Conservation (phyloP, 37 sponge, comb jelly and placozoan genomes). For the Tethya wilhelma region DNA sequence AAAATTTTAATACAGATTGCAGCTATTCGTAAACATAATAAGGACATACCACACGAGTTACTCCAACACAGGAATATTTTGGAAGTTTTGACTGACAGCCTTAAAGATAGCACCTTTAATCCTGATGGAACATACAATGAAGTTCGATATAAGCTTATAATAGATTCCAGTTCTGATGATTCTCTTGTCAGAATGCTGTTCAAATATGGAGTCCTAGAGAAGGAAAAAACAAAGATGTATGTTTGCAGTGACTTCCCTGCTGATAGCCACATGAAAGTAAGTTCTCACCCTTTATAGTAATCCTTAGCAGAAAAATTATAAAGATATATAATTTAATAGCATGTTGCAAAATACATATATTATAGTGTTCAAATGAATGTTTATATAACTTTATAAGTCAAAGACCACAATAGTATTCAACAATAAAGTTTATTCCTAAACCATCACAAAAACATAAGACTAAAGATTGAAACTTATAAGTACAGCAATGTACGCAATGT, state of each 20-base stretch:
- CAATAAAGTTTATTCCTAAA: too few relatives aligned
- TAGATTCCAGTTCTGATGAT: conserved; percentile 72
- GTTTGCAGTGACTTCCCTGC: conserved; percentile 76
- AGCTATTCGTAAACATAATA: too few relatives aligned
- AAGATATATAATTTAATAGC: too few relatives aligned
- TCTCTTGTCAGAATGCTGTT: conserved; percentile 66
- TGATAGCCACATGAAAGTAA: conserved; percentile 57
- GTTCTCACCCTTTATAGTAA: too few relatives aligned
- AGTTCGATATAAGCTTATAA: conserved; percentile 71
- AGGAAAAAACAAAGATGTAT: conserved; percentile 33
- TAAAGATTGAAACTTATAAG: too few relatives aligned
- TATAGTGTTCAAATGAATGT: too few relatives aligned
- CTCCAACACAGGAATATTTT: conserved; percentile 28
- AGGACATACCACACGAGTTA: neutral
- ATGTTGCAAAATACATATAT: neutral
- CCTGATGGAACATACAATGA: conserved; percentile 53
- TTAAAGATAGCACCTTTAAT: conserved; percentile 35
- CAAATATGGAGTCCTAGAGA: conserved; percentile 40
- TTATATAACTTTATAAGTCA: too few relatives aligned
- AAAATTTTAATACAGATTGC: too few relatives aligned
- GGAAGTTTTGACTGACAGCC: conserved; percentile 50
- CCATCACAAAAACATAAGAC: too few relatives aligned
- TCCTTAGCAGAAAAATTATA: too few relatives aligned
- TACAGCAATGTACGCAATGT: too few relatives aligned
- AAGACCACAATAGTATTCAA: too few relatives aligned